phyloP scores from a whole-genome alignment of 1,140 invertebrate species.

The Anastrepha obliqua region DNA sequence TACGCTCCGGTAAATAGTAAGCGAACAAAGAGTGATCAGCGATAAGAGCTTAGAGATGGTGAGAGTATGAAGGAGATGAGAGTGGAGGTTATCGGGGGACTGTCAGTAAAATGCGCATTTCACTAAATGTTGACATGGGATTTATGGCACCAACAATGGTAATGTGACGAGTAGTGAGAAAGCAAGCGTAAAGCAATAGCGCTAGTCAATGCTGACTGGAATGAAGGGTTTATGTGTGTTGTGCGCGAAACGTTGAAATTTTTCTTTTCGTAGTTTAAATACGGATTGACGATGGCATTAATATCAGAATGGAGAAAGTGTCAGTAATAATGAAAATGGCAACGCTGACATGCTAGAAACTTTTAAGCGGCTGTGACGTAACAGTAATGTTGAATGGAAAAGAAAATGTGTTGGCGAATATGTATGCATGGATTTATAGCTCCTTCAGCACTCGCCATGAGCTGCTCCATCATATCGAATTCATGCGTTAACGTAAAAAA shows the following conservation, averaged over 20 bases:
- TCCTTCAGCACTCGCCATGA: no score
- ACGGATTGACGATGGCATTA: not conserved
- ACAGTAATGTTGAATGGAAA: not conserved
- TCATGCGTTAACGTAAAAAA: not conserved
- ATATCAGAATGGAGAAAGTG: not conserved
- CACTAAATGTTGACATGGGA: constrained; percentile 8
- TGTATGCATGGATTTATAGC: not conserved
- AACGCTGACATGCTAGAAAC: not conserved
- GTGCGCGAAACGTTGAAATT: not conserved
- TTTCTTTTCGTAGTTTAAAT: not conserved
- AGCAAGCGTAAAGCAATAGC: not conserved
- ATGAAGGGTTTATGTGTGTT: not conserved
- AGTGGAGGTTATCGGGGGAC: not conserved
- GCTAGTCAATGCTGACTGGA: not conserved
- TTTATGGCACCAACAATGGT: not conserved
- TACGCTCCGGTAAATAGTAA: not conserved
- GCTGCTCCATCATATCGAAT: no score
- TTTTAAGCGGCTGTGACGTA: not conserved
- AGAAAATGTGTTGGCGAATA: not conserved
- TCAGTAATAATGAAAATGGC: constrained; percentile 3
- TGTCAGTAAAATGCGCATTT: not conserved
- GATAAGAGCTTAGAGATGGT: no score
- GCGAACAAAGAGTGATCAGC: not conserved
- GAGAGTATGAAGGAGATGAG: not conserved
- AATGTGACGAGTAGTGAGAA: not conserved